Conservation (phyloP, 2,113 vertebrate genomes). For the Lampris incognitus region DNA sequence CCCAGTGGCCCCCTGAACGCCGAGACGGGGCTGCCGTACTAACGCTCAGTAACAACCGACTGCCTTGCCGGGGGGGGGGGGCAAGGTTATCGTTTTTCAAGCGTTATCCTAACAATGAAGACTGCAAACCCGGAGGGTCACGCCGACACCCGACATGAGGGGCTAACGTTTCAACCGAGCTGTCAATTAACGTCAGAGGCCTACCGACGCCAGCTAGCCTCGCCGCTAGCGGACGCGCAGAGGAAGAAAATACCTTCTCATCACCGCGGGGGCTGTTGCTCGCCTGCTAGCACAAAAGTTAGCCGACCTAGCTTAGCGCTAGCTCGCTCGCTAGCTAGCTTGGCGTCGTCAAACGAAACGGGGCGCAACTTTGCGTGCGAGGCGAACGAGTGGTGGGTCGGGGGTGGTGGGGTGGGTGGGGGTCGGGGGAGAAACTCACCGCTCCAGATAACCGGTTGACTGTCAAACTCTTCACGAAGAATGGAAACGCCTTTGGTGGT, state of each 20-base stretch:
- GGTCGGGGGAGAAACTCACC: conserved; percentile 64
- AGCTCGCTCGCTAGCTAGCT: conserved; percentile 35
- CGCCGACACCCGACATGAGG: not conserved
- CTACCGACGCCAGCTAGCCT: conserved; percentile 15
- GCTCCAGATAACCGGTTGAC: conserved; percentile 50
- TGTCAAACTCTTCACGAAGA: conserved; percentile 27
- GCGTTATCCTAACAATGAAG: conserved; percentile 5
- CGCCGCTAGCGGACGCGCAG: conserved; percentile 46
- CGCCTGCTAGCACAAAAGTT: conserved; percentile 39
- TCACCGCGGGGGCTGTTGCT: conserved; percentile 64
- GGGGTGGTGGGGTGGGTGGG: no score
- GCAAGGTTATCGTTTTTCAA: conserved; percentile 22
- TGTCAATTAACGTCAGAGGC: conserved; percentile 1
- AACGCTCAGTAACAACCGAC: no score
- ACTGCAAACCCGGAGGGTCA: not conserved
- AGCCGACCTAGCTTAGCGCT: conserved; percentile 43
- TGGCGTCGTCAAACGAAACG: conserved; percentile 44
- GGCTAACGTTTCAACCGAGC: not conserved
- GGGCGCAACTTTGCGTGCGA: conserved; percentile 39
- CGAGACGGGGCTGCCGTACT: no score
- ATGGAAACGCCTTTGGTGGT: not conserved
- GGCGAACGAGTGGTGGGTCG: not conserved
- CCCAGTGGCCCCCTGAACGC: conserved; percentile 30
- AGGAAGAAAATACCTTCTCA: conserved; percentile 65
- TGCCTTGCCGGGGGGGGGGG: no score